These are phyloP conservation scores for Zelleria hepariella DNA, from an alignment of 2,888 invertebrate species.

Conservation along the genomic window DNA sequence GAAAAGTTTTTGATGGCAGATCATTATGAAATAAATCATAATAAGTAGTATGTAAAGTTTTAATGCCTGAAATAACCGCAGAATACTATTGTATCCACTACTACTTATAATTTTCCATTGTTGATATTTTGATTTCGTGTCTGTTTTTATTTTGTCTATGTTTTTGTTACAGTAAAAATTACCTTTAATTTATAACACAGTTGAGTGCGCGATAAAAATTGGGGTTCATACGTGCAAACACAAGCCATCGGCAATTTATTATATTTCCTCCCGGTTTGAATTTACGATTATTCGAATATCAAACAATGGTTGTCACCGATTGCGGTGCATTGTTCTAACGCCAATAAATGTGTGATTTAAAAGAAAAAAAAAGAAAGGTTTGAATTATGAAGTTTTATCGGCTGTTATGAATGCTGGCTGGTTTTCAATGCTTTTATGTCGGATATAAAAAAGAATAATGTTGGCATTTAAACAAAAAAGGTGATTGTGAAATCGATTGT, in stretches of 20 bases:
- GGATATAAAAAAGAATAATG: not conserved
- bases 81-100: no score
- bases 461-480: not conserved
- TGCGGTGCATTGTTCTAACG: slow-evolving; percentile 57
- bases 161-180: not conserved
- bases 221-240: slow-evolving; percentile 5
- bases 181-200: not conserved
- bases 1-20: not conserved
- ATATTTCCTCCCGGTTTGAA: slow-evolving; percentile 68
- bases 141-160: no score
- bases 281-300: slow-evolving; percentile 67
- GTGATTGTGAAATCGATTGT: not conserved
- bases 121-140: no score
- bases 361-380: not conserved
- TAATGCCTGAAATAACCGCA: no score
- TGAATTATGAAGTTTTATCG: slow-evolving; percentile 1
- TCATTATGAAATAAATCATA: no score
- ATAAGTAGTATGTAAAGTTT: no score
- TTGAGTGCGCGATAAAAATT: not conserved
- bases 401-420: slow-evolving; percentile 13
- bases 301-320: slow-evolving; percentile 54
- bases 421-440: not conserved
- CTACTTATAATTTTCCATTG: no score
- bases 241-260: slow-evolving; percentile 66
- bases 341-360: slow-evolving; percentile 44